Percentiles rank a stretch among this genome's conserved stretches.
phyloP scores from a whole-genome alignment of 1,140 invertebrate species.

The Rhizoglyphus robini region DNA sequence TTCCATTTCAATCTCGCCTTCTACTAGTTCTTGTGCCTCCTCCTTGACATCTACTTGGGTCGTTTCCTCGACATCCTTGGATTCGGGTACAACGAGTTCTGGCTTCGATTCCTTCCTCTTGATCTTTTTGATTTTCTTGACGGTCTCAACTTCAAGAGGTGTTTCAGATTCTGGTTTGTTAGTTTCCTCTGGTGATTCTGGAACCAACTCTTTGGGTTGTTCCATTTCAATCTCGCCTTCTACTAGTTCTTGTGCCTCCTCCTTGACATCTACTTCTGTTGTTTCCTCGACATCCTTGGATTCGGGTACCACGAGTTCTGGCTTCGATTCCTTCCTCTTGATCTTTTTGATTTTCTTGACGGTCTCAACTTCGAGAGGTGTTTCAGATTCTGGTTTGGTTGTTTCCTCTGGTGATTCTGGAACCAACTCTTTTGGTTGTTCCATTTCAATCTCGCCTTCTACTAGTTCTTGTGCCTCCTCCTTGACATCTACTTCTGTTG shows the following conservation, averaged over 20 bases:
- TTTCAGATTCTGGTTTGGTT: conserved; percentile 18
- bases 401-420: conserved; percentile 25
- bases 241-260: background rate
- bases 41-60: too few species aligned
- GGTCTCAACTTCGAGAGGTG: conserved; percentile 10
- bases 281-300: background rate
- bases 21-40: background rate
- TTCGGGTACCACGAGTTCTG: background rate
- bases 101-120: background rate
- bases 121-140: conserved; percentile 1
- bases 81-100: background rate
- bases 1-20: background rate
- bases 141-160: background rate
- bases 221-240: background rate
- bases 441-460: conserved; percentile 27
- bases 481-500: too few species aligned
- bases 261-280: too few species aligned
- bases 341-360: conserved; percentile 29
- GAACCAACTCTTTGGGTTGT: background rate
- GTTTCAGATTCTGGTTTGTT: background rate
- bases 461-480: conserved; percentile 24
- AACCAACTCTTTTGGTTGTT: conserved; percentile 5
- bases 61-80: background rate
- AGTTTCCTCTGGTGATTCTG: conserved; percentile 1
- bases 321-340: conserved; percentile 19